Evolutionary conservation across 2,888 invertebrate species (phyloP), one percentile per base, ranked within the genome.

Genomic region (Flexamia atlantica): DNA sequence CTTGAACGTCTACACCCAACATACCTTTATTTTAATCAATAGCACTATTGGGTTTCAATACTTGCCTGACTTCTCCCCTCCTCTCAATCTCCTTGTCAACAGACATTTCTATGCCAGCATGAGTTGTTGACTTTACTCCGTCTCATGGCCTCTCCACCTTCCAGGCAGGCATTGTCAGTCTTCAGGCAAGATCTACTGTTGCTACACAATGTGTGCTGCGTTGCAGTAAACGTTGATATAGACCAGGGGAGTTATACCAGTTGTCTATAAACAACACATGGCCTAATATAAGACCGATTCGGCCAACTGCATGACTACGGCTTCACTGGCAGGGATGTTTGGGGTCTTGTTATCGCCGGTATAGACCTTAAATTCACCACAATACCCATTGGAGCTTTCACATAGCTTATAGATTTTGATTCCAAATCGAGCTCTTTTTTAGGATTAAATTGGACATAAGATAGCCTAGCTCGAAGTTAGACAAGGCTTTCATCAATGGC

Each of bases 401-500:
- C 74, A 74, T 4, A 74, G 3, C 20, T 74, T 46, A 17, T 74
- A 74, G 2, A 74, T 74, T 74, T 74, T 74, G 7, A 74, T 74
- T 5, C 74, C 74, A 46, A 74, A 74, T 42, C 42, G 7, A 12
- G 74, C 46, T 23, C 46, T 9, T 20, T 74, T 74, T 46, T 40
- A 20, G 0, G 74, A 32, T 74, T 74, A 46, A 23, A 74, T 74
- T 74, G 74, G 10, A 74, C n/a, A 20, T 74, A 74, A 10, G 42
- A 40, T 7, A 74, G 46, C 14, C 74, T 40, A 23, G 74, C 74
- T 74, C 74, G 20, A n/a, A 74, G 7, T 25, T 74, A 42, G 3
- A 74, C 74, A 4, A 74, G 7, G 20, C 74, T 40, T 42, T 74
- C 74, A 74, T 74, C 74, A 74, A 42, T 74, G 4, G 42, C 74